phyloP scores from a whole-genome alignment of 2,888 invertebrate species.

The Melikaiella ostensackeni region DNA sequence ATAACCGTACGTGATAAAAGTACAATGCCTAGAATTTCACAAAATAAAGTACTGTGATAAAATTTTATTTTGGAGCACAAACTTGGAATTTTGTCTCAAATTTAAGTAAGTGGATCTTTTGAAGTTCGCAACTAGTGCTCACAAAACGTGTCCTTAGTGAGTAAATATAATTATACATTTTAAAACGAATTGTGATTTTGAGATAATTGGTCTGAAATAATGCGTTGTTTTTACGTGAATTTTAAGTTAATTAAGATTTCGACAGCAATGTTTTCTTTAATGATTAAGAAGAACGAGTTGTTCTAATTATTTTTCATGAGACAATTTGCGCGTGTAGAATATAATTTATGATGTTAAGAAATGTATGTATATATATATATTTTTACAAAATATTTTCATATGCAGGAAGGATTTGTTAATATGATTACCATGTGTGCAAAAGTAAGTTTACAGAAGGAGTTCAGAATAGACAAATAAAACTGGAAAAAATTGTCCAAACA shows the following conservation, averaged over 20 bases:
- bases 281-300: conserved; percentile 47
- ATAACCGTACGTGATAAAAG: too few species aligned
- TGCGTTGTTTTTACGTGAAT: not conserved
- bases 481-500: conserved; percentile 40
- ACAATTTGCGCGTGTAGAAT: not conserved
- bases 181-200: conserved; percentile 11
- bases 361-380: conserved; percentile 41
- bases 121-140: too few species aligned
- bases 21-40: too few species aligned
- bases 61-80: too few species aligned
- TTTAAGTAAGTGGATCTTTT: too few species aligned
- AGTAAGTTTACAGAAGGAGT: conserved; percentile 19
- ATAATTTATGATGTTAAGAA: not conserved
- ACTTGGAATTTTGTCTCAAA: too few species aligned
- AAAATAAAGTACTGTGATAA: too few species aligned
- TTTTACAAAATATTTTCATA: conserved; percentile 48
- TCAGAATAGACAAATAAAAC: conserved; percentile 22
- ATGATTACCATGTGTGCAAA: conserved; percentile 46
- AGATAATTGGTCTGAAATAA: not conserved
- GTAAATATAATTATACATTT: conserved; percentile 24
- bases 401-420: conserved; percentile 42
- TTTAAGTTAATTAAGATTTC: not conserved
- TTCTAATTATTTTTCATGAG: not conserved
- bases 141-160: too few species aligned
- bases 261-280: too few species aligned